A percentile compares a stretch with the other conserved stretches of the same genome.
These are phyloP conservation scores for Drosophila santomea DNA, from an alignment of 1,140 invertebrate genomes.

Conservation along the genomic window DNA sequence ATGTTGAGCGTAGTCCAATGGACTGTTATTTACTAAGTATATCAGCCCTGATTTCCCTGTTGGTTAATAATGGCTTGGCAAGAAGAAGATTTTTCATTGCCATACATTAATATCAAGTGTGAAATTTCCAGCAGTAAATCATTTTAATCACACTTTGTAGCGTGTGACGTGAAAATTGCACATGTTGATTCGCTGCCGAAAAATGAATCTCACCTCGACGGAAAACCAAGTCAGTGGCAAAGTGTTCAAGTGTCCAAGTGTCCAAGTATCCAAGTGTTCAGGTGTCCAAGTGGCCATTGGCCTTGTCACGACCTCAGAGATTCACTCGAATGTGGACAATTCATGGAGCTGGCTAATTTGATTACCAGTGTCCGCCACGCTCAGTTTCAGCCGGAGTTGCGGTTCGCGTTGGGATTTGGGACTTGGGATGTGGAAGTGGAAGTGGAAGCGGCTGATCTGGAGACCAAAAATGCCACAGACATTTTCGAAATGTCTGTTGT, in stretches of 20 bases:
- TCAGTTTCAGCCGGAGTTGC: neutral
- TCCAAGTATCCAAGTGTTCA: neutral
- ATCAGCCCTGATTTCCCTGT: too few species aligned
- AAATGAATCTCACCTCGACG: conserved; percentile 33
- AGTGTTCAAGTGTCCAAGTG: conserved; percentile 3
- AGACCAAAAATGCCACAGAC: conserved; percentile 7
- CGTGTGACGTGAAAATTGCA: conserved; percentile 34
- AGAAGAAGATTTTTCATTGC: neutral
- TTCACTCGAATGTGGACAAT: conserved; percentile 61
- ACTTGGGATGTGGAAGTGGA: conserved; percentile 4
- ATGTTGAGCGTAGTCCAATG: too few species aligned
- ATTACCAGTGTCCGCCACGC: conserved; percentile 53
- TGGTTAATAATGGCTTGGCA: too few species aligned
- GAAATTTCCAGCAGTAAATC: conserved; percentile 8
- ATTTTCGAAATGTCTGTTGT: conserved; percentile 55
- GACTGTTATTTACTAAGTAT: too few species aligned
- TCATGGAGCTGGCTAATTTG: conserved; percentile 62
- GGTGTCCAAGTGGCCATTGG: conserved; percentile 26
- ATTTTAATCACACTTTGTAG: conserved; percentile 12
- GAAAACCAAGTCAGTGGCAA: too few species aligned
- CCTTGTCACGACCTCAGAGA: conserved; percentile 35
- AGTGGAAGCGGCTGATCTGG: neutral
- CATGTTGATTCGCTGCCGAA: neutral
- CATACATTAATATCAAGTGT: neutral
- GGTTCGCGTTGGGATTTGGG: neutral